phyloP scores from a whole-genome alignment of 2,888 invertebrate genomes.

The Heliconius ethilla region DNA sequence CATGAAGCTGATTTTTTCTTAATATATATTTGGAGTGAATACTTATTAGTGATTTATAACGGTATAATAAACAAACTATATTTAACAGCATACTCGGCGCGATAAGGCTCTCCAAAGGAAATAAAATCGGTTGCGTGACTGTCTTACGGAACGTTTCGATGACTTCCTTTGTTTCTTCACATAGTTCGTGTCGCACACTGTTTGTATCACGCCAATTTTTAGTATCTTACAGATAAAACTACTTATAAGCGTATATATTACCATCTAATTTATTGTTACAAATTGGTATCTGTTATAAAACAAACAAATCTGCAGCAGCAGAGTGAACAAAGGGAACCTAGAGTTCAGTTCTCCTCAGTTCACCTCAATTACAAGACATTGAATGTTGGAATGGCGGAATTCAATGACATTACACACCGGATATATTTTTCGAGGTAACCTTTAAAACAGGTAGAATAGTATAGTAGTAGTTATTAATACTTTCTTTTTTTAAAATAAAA shows the following conservation, averaged over 20 bases:
- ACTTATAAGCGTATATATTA: constrained; percentile 23
- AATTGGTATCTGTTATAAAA: not conserved
- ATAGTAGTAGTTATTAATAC: too few species aligned
- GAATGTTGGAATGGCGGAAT: not conserved
- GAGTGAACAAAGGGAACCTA: too few species aligned
- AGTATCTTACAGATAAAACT: constrained; percentile 33
- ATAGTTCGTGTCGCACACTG: constrained; percentile 59
- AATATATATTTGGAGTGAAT: not conserved
- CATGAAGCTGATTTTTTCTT: too few species aligned
- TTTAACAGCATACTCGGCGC: constrained; percentile 28
- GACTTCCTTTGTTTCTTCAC: constrained; percentile 74
- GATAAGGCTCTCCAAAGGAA: constrained; percentile 36
- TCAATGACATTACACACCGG: not conserved
- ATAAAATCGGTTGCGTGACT: constrained; percentile 64
- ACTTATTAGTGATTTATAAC: constrained; percentile 9
- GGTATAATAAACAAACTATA: constrained; percentile 28
- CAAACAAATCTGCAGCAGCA: not conserved
- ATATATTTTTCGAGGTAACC: not conserved
- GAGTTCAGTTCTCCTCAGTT: too few species aligned
- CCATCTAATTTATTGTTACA: constrained; percentile 13
- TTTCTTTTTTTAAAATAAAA: too few species aligned
- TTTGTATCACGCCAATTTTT: constrained; percentile 46
- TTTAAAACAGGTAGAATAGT: not conserved
- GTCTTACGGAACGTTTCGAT: constrained; percentile 69
- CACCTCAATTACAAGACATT: too few species aligned